Percentiles rank a stretch among this genome's conserved stretches.
These are phyloP conservation scores for Procavia capensis DNA, from an alignment of 2,113 vertebrate species.

Conservation along the genomic window DNA sequence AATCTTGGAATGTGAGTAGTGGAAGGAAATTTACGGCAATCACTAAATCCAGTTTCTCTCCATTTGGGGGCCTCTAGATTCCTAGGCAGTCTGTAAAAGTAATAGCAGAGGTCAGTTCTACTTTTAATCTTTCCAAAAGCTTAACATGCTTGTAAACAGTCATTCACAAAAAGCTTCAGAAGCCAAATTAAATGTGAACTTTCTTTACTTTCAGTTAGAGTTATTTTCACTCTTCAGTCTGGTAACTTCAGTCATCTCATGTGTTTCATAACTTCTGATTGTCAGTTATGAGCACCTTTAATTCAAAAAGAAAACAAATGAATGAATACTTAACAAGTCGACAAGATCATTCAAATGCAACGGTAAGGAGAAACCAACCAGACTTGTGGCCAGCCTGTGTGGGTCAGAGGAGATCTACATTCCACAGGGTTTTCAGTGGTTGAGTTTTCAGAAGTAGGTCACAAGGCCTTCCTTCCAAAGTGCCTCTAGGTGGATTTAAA, in stretches of 20 bases:
- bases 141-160: conserved; percentile 57
- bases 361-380: background rate
- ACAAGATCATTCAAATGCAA: background rate
- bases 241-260: background rate
- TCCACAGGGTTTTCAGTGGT: background rate
- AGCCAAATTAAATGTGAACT: conserved; percentile 28
- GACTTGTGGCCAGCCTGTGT: too few species aligned
- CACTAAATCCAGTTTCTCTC: conserved; percentile 61
- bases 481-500: background rate
- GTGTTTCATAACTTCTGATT: conserved; percentile 20
- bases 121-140: conserved; percentile 63
- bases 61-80: conserved; percentile 59
- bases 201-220: background rate
- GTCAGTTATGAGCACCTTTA: background rate
- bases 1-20: conserved; percentile 61
- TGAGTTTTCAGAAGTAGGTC: background rate
- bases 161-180: conserved; percentile 27
- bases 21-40: conserved; percentile 51
- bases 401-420: background rate
- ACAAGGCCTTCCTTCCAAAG: background rate
- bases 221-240: conserved; percentile 4
- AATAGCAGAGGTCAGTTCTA: conserved; percentile 55
- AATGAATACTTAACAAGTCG: background rate
- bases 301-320: conserved; percentile 9
- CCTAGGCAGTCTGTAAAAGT: conserved; percentile 69